Conservation (phyloP, 1,140 invertebrate genomes). For the Eciton burchellii region DNA sequence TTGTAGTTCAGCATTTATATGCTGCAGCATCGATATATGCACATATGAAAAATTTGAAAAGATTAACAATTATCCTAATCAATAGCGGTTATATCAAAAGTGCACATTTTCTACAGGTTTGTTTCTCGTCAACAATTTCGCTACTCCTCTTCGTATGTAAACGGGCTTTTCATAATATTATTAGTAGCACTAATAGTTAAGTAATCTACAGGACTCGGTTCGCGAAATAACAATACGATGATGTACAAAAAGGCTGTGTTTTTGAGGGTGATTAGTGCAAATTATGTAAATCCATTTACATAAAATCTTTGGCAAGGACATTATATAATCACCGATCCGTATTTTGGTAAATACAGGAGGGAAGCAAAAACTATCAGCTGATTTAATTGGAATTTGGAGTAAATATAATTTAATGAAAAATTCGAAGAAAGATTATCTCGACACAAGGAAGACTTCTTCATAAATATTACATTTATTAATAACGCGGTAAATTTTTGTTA, state of each 20-base stretch:
- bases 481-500: slow-evolving; percentile 8
- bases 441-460: not conserved
- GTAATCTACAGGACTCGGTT: slow-evolving; percentile 38
- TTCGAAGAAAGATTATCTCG: slow-evolving; percentile 14
- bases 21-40: not conserved
- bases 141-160: not conserved
- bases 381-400: slow-evolving; percentile 25
- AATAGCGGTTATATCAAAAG: slow-evolving; percentile 29
- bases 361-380: slow-evolving; percentile 33
- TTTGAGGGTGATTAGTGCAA: slow-evolving; percentile 40
- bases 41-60: slow-evolving; percentile 7
- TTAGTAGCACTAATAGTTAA: slow-evolving; percentile 13
- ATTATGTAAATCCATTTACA: slow-evolving; percentile 75
- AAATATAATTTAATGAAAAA: slow-evolving; percentile 6
- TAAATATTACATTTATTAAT: slow-evolving; percentile 4
- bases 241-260: slow-evolving; percentile 42
- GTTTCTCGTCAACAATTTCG: slow-evolving; percentile 4
- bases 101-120: slow-evolving; percentile 15
- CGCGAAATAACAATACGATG: slow-evolving; percentile 8
- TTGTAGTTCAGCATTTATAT: slow-evolving; percentile 14
- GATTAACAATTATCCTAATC: slow-evolving; percentile 26
- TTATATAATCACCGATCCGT: slow-evolving; percentile 73
- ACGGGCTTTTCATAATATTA: slow-evolving; percentile 2
- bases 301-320: slow-evolving; percentile 81
- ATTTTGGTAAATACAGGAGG: slow-evolving; percentile 71